phyloP scores from a whole-genome alignment of 2,113 vertebrate species.

The Embiotoca jacksoni region DNA sequence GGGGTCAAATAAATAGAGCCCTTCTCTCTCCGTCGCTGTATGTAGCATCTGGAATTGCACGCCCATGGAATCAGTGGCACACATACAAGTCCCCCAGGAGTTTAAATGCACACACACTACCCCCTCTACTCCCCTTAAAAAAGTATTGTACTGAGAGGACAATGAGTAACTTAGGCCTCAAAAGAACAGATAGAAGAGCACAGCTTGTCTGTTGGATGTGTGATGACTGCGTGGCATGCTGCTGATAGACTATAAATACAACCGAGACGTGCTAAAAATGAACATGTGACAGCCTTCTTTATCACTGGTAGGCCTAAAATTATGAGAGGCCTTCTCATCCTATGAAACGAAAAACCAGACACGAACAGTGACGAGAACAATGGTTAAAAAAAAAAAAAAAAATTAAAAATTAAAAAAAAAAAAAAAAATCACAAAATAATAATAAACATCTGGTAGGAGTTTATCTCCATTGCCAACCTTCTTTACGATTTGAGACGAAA shows the following conservation, averaged over 20 bases:
- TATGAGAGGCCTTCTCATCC: conserved; percentile 10
- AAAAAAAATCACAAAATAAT: conserved; percentile 16
- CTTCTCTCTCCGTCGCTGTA: conserved; percentile 24
- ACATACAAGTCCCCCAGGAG: conserved; percentile 55
- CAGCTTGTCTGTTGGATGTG: conserved; percentile 36
- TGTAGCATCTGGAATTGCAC: conserved; percentile 63
- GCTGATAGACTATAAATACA: conserved; percentile 47
- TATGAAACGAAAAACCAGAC: conserved; percentile 9
- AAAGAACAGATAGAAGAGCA: conserved; percentile 13
- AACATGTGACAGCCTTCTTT: conserved; percentile 5
- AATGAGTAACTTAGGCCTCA: conserved; percentile 15
- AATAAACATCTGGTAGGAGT: conserved; percentile 41
- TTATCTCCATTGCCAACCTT: conserved; percentile 24
- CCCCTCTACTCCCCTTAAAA: background rate
- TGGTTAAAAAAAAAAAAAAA: background rate
- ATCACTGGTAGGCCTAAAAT: conserved; percentile 3
- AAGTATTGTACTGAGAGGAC: conserved; percentile 46
- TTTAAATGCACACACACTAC: conserved; percentile 42
- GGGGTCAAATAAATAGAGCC: conserved; percentile 68
- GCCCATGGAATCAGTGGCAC: conserved; percentile 59
- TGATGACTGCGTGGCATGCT: conserved; percentile 30
- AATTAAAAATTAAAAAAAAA: too few species aligned
- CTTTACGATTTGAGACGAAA: conserved; percentile 38
- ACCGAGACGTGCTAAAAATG: conserved; percentile 9
- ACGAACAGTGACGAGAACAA: background rate